Conservation (phyloP, 2,888 invertebrate species). For the Oscheius sp. region DNA sequence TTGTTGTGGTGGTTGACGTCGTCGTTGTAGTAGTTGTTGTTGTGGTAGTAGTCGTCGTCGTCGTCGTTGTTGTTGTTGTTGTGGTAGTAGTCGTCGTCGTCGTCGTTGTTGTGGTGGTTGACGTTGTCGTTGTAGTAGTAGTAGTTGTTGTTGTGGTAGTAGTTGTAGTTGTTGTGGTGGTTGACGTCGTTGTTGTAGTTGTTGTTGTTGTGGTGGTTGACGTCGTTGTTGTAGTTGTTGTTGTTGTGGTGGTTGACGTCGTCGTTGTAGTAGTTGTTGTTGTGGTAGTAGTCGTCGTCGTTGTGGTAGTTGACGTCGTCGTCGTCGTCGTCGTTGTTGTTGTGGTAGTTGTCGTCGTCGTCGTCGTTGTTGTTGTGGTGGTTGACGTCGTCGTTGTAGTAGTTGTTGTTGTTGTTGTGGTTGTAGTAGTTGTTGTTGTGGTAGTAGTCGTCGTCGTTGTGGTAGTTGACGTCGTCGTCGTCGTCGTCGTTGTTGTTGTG, state of each 20-base stretch:
- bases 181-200: neutral
- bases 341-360: neutral
- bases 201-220: neutral
- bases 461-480: neutral
- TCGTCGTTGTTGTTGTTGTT: neutral
- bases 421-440: neutral
- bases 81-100: neutral
- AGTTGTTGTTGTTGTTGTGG: neutral
- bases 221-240: neutral
- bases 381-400: neutral
- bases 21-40: neutral
- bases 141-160: neutral
- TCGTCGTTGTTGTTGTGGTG: neutral
- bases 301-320: neutral
- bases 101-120: neutral
- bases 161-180: neutral
- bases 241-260: neutral
- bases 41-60: neutral
- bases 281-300: neutral
- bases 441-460: neutral
- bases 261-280: neutral
- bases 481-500: neutral
- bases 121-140: neutral
- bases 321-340: neutral
- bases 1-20: neutral